Evolutionary conservation across 2,113 vertebrate genomes (phyloP).

Genomic region (Stictonetta naevosa): DNA sequence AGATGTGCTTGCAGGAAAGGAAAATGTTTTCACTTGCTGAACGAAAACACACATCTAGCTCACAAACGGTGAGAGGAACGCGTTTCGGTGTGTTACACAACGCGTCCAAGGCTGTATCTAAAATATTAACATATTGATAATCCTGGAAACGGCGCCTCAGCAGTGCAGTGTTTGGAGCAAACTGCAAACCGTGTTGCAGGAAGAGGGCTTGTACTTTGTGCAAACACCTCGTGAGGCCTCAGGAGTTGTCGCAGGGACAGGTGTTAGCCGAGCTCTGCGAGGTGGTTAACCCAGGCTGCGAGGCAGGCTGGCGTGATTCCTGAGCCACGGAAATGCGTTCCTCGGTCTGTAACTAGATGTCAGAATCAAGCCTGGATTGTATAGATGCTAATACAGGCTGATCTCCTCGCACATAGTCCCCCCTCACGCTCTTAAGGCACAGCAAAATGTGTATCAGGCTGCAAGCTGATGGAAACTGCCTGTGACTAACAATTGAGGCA

Average conservation of each 20-base stretch:
- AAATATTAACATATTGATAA: background rate
- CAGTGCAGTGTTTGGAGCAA: fast-evolving
- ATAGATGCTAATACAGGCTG: background rate
- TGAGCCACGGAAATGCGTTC: background rate
- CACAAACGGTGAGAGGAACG: fast-evolving
- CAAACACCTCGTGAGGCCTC: background rate
- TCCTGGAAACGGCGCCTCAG: background rate
- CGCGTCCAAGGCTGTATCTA: fast-evolving
- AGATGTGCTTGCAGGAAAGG: background rate
- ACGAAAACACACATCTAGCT: background rate
- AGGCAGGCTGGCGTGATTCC: background rate
- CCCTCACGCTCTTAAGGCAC: background rate
- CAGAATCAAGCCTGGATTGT: background rate
- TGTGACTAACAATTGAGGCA: background rate
- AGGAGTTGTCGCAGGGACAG: too few relatives aligned
- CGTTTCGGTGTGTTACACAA: background rate
- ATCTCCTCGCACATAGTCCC: background rate
- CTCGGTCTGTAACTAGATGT: background rate
- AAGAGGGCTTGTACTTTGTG: background rate
- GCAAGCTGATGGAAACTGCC: background rate
- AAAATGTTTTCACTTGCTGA: background rate
- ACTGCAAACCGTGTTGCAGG: background rate
- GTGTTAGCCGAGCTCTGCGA: fast-evolving
- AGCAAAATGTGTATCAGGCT: background rate
- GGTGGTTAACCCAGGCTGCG: background rate